phyloP scores from a whole-genome alignment of 2,888 invertebrate species.

The Spialia ferax region DNA sequence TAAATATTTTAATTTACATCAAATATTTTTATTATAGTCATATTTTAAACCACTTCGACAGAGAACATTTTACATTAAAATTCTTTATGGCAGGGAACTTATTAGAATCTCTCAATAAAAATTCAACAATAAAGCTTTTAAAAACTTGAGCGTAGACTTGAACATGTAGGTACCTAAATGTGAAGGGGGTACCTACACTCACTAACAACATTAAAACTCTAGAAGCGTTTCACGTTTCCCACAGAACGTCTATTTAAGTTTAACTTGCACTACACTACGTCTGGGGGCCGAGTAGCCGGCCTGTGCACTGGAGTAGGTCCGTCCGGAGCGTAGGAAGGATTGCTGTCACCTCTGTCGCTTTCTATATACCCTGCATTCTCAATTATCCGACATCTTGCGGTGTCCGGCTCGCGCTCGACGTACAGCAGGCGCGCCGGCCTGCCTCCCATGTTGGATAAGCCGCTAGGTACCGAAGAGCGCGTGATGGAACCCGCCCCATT shows the following conservation, averaged over 20 bases:
- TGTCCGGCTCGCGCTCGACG: constrained; percentile 69
- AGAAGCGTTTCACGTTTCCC: constrained; percentile 85
- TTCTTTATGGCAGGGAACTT: constrained; percentile 73
- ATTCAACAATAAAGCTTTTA: constrained; percentile 83
- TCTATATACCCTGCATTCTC: constrained; percentile 82
- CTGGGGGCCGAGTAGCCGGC: constrained; percentile 55
- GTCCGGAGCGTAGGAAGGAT: constrained; percentile 81
- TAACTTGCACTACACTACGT: constrained; percentile 69
- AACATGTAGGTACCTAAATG: constrained; percentile 81
- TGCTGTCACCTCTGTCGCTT: constrained; percentile 71
- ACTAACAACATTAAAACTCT: constrained; percentile 78
- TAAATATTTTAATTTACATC: constrained; percentile 63
- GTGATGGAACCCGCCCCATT: constrained; percentile 79
- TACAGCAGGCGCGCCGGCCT: constrained; percentile 75
- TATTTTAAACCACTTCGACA: constrained; percentile 71
- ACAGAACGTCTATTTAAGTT: constrained; percentile 69
- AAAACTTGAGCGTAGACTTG: constrained; percentile 82
- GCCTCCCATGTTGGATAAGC: constrained; percentile 67
- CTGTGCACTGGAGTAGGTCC: constrained; percentile 78
- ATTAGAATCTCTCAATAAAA: constrained; percentile 81
- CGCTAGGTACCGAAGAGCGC: constrained; percentile 69
- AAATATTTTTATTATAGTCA: constrained; percentile 70
- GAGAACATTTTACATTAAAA: constrained; percentile 68
- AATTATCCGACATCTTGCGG: constrained; percentile 78
- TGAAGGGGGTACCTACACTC: constrained; percentile 75